These are phyloP conservation scores for Phoenicopterus ruber DNA, from an alignment of 2,113 vertebrate genomes.

Conservation along the genomic window DNA sequence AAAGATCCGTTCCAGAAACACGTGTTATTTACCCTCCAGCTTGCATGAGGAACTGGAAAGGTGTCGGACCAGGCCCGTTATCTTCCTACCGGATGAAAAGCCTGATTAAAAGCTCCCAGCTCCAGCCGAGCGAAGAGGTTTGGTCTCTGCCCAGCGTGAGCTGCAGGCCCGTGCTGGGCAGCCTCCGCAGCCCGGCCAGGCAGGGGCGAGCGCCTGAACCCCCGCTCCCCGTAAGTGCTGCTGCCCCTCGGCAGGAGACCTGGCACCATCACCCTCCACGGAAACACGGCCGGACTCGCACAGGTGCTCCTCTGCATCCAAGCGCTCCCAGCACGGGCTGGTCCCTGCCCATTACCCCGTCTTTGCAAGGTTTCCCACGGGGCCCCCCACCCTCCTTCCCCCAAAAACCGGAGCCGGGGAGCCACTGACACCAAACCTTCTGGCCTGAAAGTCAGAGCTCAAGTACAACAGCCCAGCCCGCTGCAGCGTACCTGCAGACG, in stretches of 20 bases:
- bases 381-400: background rate
- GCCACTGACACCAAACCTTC: no score
- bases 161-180: background rate
- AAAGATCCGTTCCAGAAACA: background rate
- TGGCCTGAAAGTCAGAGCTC: background rate
- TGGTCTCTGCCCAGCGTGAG: background rate
- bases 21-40: background rate
- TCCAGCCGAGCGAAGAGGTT: background rate
- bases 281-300: rapidly evolving
- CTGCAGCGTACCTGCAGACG: rapidly evolving
- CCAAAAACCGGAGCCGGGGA: background rate
- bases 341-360: background rate
- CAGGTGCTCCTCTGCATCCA: background rate
- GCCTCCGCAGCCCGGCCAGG: background rate
- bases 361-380: background rate
- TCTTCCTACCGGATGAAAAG: background rate
- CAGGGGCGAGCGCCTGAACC: no score
- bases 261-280: background rate
- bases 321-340: background rate
- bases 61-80: background rate
- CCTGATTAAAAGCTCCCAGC: background rate
- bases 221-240: background rate
- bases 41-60: background rate
- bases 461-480: background rate
- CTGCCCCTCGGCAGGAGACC: background rate